Percentiles rank a stretch among this genome's conserved stretches.
Evolutionary conservation across 2,888 invertebrate genomes (phyloP).

Genomic region (Monochamus alternatus): DNA sequence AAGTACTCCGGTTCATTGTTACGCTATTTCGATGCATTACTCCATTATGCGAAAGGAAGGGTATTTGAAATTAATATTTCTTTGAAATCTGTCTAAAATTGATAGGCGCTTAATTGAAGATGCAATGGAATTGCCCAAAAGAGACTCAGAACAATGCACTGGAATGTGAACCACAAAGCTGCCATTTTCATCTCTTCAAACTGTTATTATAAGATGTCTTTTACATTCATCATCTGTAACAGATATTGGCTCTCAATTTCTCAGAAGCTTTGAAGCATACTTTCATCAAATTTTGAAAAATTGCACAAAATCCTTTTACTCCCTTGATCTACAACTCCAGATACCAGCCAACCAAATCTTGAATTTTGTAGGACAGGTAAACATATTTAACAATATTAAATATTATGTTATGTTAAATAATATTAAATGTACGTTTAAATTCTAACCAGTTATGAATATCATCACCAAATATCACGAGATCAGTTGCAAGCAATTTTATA

Average conservation of each 20-base stretch:
- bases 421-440: not conserved
- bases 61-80: conserved; percentile 1
- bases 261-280: conserved; percentile 2
- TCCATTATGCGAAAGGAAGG: conserved; percentile 32
- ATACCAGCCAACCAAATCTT: too few species aligned
- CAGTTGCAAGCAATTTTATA: not conserved
- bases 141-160: not conserved
- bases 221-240: not conserved
- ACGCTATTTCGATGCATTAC: conserved; percentile 10
- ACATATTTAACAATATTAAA: too few species aligned
- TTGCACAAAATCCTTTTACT: not conserved
- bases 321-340: too few species aligned
- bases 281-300: not conserved
- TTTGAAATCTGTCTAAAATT: not conserved
- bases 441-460: not conserved
- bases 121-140: not conserved
- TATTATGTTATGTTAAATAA: too few species aligned
- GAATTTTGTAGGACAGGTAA: too few species aligned
- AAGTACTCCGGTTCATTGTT: conserved; percentile 28
- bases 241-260: conserved; percentile 2
- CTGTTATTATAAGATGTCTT: not conserved
- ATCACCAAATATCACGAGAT: not conserved
- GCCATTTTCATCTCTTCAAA: not conserved
- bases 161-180: conserved; percentile 9
- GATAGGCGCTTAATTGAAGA: not conserved